phyloP scores from a whole-genome alignment of 1,140 invertebrate genomes.

The Mactra quadrangularis region DNA sequence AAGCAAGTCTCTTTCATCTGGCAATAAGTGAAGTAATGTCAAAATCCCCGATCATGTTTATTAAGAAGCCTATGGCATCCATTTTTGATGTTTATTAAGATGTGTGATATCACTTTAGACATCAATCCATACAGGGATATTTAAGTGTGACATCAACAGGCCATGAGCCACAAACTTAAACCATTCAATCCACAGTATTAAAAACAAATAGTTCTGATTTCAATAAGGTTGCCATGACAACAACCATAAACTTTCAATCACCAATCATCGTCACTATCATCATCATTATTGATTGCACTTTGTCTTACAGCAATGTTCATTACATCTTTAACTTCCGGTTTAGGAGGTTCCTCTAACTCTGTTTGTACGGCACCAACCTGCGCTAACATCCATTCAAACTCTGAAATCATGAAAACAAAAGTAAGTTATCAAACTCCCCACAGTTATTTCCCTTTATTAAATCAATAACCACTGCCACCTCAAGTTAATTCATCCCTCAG shows the following conservation, averaged over 20 bases:
- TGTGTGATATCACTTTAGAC: not conserved
- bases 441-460: too few species aligned
- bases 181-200: not conserved
- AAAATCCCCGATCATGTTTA: too few species aligned
- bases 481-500: too few species aligned
- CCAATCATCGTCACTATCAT: conserved; percentile 73
- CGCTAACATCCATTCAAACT: conserved; percentile 95
- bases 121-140: not conserved
- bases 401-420: too few species aligned
- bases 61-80: too few species aligned
- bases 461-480: too few species aligned
- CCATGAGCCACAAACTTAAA: not conserved
- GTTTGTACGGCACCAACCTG: conserved; percentile 92
- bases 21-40: too few species aligned
- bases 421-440: too few species aligned
- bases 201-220: not conserved
- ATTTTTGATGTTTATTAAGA: too few species aligned
- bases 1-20: too few species aligned
- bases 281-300: conserved; percentile 73
- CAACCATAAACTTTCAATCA: not conserved
- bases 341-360: conserved; percentile 92
- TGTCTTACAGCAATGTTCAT: conserved; percentile 78
- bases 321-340: conserved; percentile 88
- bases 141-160: not conserved
- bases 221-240: not conserved